Conservation (phyloP, 2,888 invertebrate genomes). For the Xylota sylvarum region DNA sequence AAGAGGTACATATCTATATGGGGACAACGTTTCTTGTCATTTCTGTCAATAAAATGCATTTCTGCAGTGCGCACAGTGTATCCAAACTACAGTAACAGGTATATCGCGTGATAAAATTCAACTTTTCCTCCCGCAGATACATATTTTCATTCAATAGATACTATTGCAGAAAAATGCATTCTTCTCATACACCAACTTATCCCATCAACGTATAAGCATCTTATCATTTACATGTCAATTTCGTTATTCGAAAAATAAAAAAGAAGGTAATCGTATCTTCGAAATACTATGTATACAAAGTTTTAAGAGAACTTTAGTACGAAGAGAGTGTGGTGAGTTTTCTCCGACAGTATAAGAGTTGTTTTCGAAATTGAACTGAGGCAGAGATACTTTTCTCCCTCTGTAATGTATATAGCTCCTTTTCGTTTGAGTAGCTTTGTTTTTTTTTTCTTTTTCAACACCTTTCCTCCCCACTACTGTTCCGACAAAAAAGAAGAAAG, state of each 20-base stretch:
- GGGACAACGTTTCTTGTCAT: slow-evolving; percentile 56
- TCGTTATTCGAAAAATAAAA: slow-evolving; percentile 13
- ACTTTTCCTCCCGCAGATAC: slow-evolving; percentile 16
- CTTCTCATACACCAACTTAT: slow-evolving; percentile 10
- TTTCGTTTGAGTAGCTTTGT: slow-evolving; percentile 61
- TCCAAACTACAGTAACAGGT: slow-evolving; percentile 51
- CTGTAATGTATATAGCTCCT: slow-evolving; percentile 14
- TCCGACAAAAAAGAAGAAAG: neutral
- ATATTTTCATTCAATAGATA: slow-evolving; percentile 18
- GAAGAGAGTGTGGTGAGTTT: slow-evolving; percentile 72
- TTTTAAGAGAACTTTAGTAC: slow-evolving; percentile 38
- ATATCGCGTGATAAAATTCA: slow-evolving; percentile 40
- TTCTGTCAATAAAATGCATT: slow-evolving; percentile 54
- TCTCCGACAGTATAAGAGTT: slow-evolving; percentile 51
- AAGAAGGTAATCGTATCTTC: slow-evolving; percentile 19
- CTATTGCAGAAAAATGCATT: slow-evolving; percentile 11
- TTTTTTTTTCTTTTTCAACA: slow-evolving; percentile 26
- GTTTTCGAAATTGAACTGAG: slow-evolving; percentile 20
- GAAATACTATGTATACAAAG: neutral
- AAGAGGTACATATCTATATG: slow-evolving; percentile 39
- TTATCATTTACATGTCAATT: slow-evolving; percentile 64
- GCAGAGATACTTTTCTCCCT: slow-evolving; percentile 18
- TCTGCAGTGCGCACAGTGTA: slow-evolving; percentile 10
- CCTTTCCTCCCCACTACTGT: slow-evolving; percentile 41
- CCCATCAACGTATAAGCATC: slow-evolving; percentile 36